These are phyloP conservation scores for Talpa occidentalis DNA, from an alignment of 2,113 vertebrate genomes.

Conservation along the genomic window DNA sequence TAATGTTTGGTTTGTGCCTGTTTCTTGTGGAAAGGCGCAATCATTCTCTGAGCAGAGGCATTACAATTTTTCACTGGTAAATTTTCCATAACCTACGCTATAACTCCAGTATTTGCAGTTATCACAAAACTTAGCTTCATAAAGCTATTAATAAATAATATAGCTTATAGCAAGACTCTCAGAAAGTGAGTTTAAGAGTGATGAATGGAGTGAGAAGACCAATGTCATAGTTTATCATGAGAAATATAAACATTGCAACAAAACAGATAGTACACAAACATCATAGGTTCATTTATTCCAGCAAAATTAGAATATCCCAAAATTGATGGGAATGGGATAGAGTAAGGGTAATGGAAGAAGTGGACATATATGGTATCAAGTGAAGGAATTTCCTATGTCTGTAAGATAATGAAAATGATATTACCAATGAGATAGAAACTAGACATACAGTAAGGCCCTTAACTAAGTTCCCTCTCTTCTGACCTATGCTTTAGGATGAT, in stretches of 20 bases:
- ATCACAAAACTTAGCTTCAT: constrained; percentile 15
- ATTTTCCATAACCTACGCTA: background rate
- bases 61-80: background rate
- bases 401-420: background rate
- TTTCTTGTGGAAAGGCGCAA: background rate
- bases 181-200: background rate
- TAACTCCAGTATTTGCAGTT: background rate
- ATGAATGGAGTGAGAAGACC: background rate
- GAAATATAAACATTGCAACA: background rate
- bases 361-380: background rate
- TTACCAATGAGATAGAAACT: background rate
- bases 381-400: background rate
- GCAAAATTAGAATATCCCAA: background rate
- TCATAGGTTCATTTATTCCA: background rate
- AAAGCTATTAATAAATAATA: background rate
- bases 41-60: background rate
- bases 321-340: background rate
- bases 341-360: background rate
- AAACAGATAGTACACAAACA: background rate
- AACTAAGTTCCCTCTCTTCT: background rate
- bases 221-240: background rate
- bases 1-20: background rate
- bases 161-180: background rate
- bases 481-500: background rate
- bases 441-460: background rate